Percentiles rank a stretch among this genome's conserved stretches.
Conservation (phyloP, 2,113 vertebrate genomes). For the Mus musculus region GRCm39 chr8:119788001-119788500, state of each 20-base stretch:
- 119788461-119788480: conserved; percentile 32
- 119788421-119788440: background rate
- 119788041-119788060: background rate
- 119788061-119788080: background rate
- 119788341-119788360: rapidly evolving
- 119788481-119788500: background rate
- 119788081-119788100: background rate
- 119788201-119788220: no score
- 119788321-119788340: rapidly evolving
- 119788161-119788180: background rate
- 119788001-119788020: background rate
- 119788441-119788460: conserved; percentile 21
- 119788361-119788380: background rate
- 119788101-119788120: background rate
- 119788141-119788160: background rate
- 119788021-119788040: background rate
- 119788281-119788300: no score
- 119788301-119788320: background rate
- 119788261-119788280: rapidly evolving
- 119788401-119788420: background rate
- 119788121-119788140: background rate
- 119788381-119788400: rapidly evolving
- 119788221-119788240: background rate
- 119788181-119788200: background rate
- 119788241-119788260: rapidly evolving